Evolutionary conservation across 2,797 vertebrate genomes (phyloP).

Genomic region (Sorex maritimensis): DNA sequence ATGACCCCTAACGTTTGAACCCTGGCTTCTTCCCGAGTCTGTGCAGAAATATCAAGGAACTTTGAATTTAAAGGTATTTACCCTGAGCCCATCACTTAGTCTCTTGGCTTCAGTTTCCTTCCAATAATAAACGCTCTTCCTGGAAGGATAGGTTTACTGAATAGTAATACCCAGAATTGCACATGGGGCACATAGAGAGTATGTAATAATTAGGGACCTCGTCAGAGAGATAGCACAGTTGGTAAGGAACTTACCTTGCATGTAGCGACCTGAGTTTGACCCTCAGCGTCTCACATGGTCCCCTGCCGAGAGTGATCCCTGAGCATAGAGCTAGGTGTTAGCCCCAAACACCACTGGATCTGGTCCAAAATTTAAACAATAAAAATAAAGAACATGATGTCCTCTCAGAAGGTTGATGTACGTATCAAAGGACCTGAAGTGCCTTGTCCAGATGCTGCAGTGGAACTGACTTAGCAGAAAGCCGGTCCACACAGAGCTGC

Average conservation of each 20-base stretch:
- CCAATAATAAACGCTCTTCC: neutral
- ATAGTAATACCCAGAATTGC: neutral
- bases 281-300: too few species aligned
- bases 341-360: too few species aligned
- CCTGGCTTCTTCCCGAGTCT: neutral
- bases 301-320: too few species aligned
- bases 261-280: too few species aligned
- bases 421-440: neutral
- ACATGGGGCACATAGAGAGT: neutral
- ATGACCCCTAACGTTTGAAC: neutral
- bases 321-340: too few species aligned
- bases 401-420: neutral
- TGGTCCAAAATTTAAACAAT: too few species aligned
- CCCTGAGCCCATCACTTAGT: neutral
- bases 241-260: too few species aligned
- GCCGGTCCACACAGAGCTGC: too few species aligned
- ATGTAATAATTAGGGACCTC: neutral
- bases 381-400: too few species aligned
- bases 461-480: too few species aligned
- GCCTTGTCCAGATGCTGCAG: too few species aligned
- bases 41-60: neutral
- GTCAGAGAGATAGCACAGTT: too few species aligned
- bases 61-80: neutral
- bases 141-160: neutral
- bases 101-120: constrained; percentile 36